Conservation (phyloP, 1,140 invertebrate species). For the Drosophila punjabiensis region DNA sequence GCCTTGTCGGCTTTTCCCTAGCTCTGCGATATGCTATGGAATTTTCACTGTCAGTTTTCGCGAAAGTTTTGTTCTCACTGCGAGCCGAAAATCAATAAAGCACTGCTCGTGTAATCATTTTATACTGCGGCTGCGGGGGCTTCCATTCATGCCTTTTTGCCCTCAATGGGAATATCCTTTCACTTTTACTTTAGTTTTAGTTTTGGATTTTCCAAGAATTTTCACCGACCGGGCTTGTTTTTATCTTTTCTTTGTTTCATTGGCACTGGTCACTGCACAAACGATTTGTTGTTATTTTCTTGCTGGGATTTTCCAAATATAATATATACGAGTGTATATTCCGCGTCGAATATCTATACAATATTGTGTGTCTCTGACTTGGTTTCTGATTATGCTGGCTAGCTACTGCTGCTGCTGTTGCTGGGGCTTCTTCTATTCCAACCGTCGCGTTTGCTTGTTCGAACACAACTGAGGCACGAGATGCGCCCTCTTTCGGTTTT, state of each 20-base stretch:
- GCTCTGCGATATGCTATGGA: neutral
- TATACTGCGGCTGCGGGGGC: slow-evolving; percentile 24
- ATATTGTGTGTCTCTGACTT: slow-evolving; percentile 31
- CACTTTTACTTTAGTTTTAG: slow-evolving; percentile 43
- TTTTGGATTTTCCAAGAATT: slow-evolving; percentile 7
- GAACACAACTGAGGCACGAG: slow-evolving; percentile 85
- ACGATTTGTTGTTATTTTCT: slow-evolving; percentile 20
- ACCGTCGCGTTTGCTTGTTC: slow-evolving; percentile 85
- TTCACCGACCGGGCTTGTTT: slow-evolving; percentile 15
- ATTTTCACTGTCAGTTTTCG: slow-evolving; percentile 24
- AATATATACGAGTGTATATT: neutral
- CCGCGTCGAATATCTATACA: slow-evolving; percentile 23
- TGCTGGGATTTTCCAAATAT: slow-evolving; percentile 14
- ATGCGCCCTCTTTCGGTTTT: slow-evolving; percentile 85
- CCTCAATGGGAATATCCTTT: slow-evolving; percentile 47
- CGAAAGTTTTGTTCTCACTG: slow-evolving; percentile 41
- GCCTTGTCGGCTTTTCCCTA: slow-evolving; percentile 31
- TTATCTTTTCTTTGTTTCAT: slow-evolving; percentile 16
- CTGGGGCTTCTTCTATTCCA: slow-evolving; percentile 51
- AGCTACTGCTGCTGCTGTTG: slow-evolving; percentile 30
- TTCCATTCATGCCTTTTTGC: slow-evolving; percentile 50
- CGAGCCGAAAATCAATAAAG: slow-evolving; percentile 66
- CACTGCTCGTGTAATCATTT: slow-evolving; percentile 60
- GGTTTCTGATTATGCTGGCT: slow-evolving; percentile 33
- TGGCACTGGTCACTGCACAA: slow-evolving; percentile 39